Evolutionary conservation across 2,113 vertebrate genomes (phyloP), one percentile per base, ranked within the genome.

Genomic region (Mungos mungo): DNA sequence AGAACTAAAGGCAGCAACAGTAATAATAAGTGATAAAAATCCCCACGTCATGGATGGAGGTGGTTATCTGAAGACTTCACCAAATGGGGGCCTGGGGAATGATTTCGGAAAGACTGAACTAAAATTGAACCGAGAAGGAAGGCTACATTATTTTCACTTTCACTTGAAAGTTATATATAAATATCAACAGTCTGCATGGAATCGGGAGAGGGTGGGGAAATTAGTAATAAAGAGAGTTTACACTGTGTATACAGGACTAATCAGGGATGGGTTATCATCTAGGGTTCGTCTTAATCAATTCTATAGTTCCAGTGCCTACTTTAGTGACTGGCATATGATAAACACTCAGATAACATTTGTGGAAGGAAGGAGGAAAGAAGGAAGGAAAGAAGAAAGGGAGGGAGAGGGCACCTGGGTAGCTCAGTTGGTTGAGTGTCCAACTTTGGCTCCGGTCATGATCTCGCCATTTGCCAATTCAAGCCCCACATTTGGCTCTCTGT

Each of bases 91-190:
- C 31, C 14, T 68, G 11, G n/a, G 31, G 27, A 69, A 90, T 76
- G 35, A 72, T 93, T 79, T 92, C 79, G 82, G 38, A 41, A 97
- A 92, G 25, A 79, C 23, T 72, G 76, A 11, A 41, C 87, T 93
- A 71, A 93, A 88, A 96, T 60, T 54, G 31, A 66, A 69, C 57
- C 84, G 35, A 41, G n/a, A 84, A 95, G 7, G 95, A 87, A 82
- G 23, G n/a, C 25, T 47, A 16, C 31, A 65, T 38, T 76, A 68
- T 71, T 97, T 89, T 60, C 13, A 45, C 38, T 80, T 76, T 96
- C 63, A 52, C 33, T 96, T 85, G 16, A 84, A 91, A 95, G 54
- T 47, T 69, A 95, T 7, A 38, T 71, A n/a, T 27, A 72, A 31
- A 38, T 71, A 69, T n/a, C 18, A 69, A 74, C 3, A 31, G 21